Percentiles rank a stretch among this genome's conserved stretches.
Conservation (phyloP, 2,797 vertebrate genomes). For the Salarias fasciatus region DNA sequence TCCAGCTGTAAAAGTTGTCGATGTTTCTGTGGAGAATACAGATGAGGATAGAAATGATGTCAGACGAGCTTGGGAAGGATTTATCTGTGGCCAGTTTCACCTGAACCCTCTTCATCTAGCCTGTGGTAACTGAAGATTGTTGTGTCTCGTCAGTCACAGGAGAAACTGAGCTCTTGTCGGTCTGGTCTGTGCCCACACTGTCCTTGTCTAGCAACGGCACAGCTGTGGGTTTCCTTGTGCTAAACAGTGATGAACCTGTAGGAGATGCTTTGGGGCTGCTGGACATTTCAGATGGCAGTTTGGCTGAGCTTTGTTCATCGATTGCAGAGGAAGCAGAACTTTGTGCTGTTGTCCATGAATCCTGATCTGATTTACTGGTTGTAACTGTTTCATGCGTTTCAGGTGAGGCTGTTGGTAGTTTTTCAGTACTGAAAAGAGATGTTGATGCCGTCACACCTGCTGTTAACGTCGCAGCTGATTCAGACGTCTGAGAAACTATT, state of each 20-base stretch:
- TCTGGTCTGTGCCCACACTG: slow-evolving; percentile 1
- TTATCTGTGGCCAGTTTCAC: slow-evolving; percentile 12
- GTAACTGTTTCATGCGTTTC: not conserved
- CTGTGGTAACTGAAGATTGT: not conserved
- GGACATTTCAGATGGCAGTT: not conserved
- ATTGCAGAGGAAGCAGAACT: not conserved
- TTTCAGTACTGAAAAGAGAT: slow-evolving; percentile 9
- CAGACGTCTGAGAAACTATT: not conserved
- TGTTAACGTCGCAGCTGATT: no score
- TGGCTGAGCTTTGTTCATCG: not conserved
- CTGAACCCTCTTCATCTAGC: slow-evolving; percentile 30
- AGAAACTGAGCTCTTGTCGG: not conserved
- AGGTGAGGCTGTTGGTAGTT: slow-evolving; percentile 3
- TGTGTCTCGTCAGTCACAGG: not conserved
- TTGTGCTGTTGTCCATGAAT: not conserved
- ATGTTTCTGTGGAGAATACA: not conserved
- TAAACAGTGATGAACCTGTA: slow-evolving; percentile 15
- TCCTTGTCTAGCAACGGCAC: not conserved
- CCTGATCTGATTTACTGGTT: accelerated
- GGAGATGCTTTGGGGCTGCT: not conserved
- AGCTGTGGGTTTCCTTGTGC: slow-evolving; percentile 22
- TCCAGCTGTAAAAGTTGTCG: not conserved
- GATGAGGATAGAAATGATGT: not conserved
- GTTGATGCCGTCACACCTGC: not conserved
- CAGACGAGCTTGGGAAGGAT: not conserved